Base-by-base conservation (phyloP, 2,113 vertebrate genomes). In the Silurus meridionalis region DNA sequence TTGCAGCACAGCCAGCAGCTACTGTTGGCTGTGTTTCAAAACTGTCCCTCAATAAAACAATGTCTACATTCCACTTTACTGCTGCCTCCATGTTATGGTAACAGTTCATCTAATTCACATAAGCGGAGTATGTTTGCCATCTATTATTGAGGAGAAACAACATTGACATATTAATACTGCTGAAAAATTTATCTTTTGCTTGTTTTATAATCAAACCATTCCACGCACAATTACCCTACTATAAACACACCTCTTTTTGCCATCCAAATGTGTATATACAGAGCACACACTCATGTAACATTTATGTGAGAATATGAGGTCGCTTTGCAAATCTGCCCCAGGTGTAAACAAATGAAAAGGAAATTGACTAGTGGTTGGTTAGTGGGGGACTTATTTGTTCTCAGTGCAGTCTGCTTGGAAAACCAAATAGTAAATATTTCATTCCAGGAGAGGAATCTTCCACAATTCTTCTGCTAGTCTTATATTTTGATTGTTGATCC, bases 241-340 rank as follows among this genome's bases (percentile, higher is more conserved):
- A 74, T 63, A 84, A 83, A 61, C 57, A 85, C 79, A 23, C 64
- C n/a, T 46, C 48, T 57, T 67, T 86, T 80, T 83, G 86, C 82
- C 86, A 89, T 87, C 85, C 66, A 87, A 87, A 86, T 86, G 11
- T 25, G 8, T 28, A 71, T 48, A 85, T 55, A 66, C 61, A 60
- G 37, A 37, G 37, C 79, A 28, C 55, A 23, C 71, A 71, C 72
- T 79, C 79, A 60, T 78, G 71, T 72, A 83, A 58, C 61, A 84
- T 80, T 84, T 82, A 69, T 67, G 46, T 71, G 85, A 25, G 14
- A 67, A 77, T 86, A 79, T 53, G 72, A 80, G 61, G 82, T 55
- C n/a, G 63, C 66, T 69, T 79, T 89, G 86, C 52, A 8, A 63
- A 53, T 74, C 50, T 80, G 82, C 86, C 80, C 55, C 58, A 78